A percentile compares a stretch with the other conserved stretches of the same genome.
Conservation (phyloP, 2,888 invertebrate species). For the Tetragnatha montana region DNA sequence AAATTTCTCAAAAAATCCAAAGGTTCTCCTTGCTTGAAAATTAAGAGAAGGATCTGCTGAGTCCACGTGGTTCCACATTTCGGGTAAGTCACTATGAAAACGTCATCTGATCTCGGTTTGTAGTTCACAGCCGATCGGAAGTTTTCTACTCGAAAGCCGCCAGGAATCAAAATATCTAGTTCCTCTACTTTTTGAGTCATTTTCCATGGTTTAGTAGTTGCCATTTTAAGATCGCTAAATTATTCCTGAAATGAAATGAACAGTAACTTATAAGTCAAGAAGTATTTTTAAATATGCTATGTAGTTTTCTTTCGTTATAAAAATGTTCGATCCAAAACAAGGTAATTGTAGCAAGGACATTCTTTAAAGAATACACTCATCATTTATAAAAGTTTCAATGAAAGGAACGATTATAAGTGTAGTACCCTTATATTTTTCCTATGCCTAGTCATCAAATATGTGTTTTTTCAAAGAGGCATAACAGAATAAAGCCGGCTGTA, state of each 20-base stretch:
- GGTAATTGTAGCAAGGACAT: too few relatives aligned
- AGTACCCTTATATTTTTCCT: too few relatives aligned
- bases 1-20: slow-evolving; percentile 1
- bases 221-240: neutral
- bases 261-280: neutral
- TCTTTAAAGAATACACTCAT: too few relatives aligned
- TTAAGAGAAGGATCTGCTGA: slow-evolving; percentile 45
- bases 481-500: too few relatives aligned
- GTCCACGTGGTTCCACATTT: slow-evolving; percentile 67
- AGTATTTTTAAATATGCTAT: neutral
- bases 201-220: neutral
- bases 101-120: slow-evolving; percentile 46
- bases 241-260: neutral
- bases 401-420: too few relatives aligned
- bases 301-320: too few relatives aligned
- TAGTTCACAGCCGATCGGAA: slow-evolving; percentile 48
- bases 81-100: slow-evolving; percentile 59
- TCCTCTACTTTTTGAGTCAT: neutral
- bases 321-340: too few relatives aligned
- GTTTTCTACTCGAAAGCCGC: neutral
- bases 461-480: too few relatives aligned
- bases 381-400: too few relatives aligned
- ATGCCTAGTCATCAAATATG: too few relatives aligned
- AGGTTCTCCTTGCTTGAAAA: slow-evolving; percentile 23
- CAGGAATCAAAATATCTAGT: neutral